Conservation (phyloP, 2,888 invertebrate genomes). For the Troides helena region DNA sequence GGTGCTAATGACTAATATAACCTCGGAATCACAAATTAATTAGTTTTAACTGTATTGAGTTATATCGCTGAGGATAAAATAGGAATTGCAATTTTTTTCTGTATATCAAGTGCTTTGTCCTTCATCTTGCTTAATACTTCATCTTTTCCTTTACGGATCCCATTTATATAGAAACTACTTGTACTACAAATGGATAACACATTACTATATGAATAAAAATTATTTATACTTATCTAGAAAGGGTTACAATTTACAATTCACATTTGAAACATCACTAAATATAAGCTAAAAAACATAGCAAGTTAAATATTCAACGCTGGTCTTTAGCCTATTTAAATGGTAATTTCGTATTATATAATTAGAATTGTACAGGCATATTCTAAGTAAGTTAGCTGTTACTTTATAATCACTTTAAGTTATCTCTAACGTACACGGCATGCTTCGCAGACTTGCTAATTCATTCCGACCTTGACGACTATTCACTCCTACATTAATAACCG, state of each 20-base stretch:
- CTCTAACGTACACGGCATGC: slow-evolving; percentile 2
- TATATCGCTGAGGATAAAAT: not conserved
- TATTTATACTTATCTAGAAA: no score
- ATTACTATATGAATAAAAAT: no score
- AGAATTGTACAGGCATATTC: not conserved
- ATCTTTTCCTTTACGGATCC: no score
- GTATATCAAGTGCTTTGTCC: no score
- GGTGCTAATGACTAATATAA: not conserved
- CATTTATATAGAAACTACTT: no score
- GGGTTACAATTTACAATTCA: no score
- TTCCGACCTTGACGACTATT: slow-evolving; percentile 15
- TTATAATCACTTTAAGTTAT: not conserved
- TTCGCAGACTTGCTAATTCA: slow-evolving; percentile 4
- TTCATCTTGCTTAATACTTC: no score
- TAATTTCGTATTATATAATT: not conserved
- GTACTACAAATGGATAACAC: no score
- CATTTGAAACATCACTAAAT: no score
- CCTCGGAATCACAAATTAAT: not conserved
- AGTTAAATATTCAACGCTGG: no score
- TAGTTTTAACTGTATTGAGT: not conserved
- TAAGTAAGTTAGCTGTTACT: not conserved
- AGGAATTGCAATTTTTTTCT: not conserved
- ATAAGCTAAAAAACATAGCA: no score
- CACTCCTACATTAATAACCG: not conserved
- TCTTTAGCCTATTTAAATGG: no score